Evolutionary conservation across 2,888 invertebrate genomes (phyloP).

Genomic region (Auanema sp.): DNA sequence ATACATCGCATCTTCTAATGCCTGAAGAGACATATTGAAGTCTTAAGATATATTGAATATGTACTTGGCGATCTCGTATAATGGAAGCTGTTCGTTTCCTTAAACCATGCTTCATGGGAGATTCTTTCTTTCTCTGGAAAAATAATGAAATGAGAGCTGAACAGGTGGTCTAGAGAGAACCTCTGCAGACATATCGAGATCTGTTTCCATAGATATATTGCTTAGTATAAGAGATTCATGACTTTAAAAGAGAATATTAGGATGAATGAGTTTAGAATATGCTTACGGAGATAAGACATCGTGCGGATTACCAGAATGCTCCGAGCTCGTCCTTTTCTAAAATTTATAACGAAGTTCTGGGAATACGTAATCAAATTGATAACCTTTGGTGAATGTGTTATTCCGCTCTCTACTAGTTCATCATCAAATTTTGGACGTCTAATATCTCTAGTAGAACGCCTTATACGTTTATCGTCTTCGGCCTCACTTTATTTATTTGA

Average conservation of each 20-base stretch:
- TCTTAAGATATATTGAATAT: background rate
- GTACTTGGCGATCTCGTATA: background rate
- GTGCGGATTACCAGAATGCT: background rate
- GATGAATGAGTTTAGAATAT: background rate
- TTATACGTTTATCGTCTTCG: constrained; percentile 22
- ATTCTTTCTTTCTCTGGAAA: too few species aligned
- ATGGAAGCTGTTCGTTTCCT: background rate
- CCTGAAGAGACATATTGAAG: constrained; percentile 10
- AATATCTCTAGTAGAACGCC: constrained; percentile 87
- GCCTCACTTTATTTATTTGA: background rate
- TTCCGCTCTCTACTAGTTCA: constrained; percentile 81
- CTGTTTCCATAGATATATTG: too few species aligned
- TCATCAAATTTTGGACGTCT: constrained; percentile 94
- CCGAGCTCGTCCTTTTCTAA: constrained; percentile 1
- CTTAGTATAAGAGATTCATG: too few species aligned
- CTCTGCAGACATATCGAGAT: too few species aligned
- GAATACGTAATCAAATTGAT: background rate
- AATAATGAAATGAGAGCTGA: too few species aligned
- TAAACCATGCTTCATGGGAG: background rate
- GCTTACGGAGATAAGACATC: background rate
- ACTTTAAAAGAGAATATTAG: too few species aligned
- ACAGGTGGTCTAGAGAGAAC: too few species aligned
- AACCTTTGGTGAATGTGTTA: constrained; percentile 3
- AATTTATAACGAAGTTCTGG: background rate
- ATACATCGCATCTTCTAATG: constrained; percentile 16